Base-by-base conservation (phyloP, 2,888 invertebrate genomes). In the Drosophila multiciliata region DNA sequence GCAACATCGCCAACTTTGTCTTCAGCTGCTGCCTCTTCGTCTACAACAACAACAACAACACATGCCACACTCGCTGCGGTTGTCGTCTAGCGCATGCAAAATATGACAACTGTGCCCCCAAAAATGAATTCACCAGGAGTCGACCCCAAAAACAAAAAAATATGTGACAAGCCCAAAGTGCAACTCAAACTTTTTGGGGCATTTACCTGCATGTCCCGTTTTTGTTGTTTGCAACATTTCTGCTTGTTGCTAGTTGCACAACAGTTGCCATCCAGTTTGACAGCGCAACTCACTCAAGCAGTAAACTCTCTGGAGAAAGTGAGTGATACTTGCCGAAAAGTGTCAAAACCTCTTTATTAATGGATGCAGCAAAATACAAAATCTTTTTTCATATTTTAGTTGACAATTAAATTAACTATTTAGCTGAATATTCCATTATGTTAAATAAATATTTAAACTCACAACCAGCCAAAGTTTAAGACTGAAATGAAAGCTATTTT, bases 41-140 rank as follows among this genome's bases (percentile, higher is more conserved):
- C 11, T 3, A 26, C 29, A n/a, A 42, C 50, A 8, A 42, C 1
- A 9, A 36, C 1, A 40, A 45, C 11, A 42, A 23, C 20, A 45
- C 23, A 45, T 15, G 26, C 23, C 55, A 38, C 29, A 55, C n/a
- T 61, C 53, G 62, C 52, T 53, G 57, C 65, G 53, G 54, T 59
- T 76, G 78, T 66, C 66, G 60, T 58, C 60, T 63, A 67, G 55
- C 53, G 61, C 85, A 77, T 81, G 87, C 87, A 83, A 85, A 78
- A 83, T 90, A 83, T 90, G 89, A 87, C 89, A 87, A 79, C 75
- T 73, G 79, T 83, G 69, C 55, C 49, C 66, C 61, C 59, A 55
- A 23, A 54, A 36, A 15, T 35, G 26, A n/a, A 66, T 65, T 71
- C 80, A 69, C 29, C 58, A 58, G 40, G 49, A 65, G 48, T 33